Base-by-base conservation (phyloP, 2,888 invertebrate genomes). In the Timema podura region DNA sequence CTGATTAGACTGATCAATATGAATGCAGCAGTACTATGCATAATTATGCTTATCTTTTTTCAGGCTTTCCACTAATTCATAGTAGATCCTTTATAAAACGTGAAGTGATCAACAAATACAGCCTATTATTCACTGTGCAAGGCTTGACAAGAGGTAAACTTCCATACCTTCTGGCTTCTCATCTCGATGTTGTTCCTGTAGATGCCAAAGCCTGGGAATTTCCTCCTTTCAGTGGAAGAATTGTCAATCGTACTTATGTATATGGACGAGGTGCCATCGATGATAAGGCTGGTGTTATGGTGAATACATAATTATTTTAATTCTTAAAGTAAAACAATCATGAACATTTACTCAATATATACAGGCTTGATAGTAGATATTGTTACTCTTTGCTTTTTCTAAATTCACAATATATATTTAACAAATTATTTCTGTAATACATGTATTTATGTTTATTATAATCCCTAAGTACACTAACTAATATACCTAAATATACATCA, bases 211-310 rank as follows among this genome's bases (percentile, higher is more conserved):
- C 75, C 10, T 79, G 80, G 79, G 76, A 77, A 68, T 77, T 77
- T 45, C 79, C 79, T 15, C 84, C 84, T 10, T 85, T 84, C 75
- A 77, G 76, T 65, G 84, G 82, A 6, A 69, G 74, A 67, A 76
- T 78, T n/a, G 78, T 83, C 46, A 73, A 76, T 61, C 73, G 74
- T 65, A 76, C 76, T 59, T 74, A 77, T 73, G 80, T 85, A 51
- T 84, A 83, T 77, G 85, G 82, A 11, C 76, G 85, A 71, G 85
- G 85, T 57, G 79, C 84, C 13, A 79, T 85, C 67, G 84, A 85
- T 77, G 81, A 80, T 73, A 85, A 85, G 75, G 79, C 82, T 71
- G 78, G 79, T 49, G 80, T 84, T 3, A 80, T 85, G 80, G 84
- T 83, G 77, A 76, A 74, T 70, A 49, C 61, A 61, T 54, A 30